Conservation (phyloP, 2,113 vertebrate genomes). For the Apus apus region DNA sequence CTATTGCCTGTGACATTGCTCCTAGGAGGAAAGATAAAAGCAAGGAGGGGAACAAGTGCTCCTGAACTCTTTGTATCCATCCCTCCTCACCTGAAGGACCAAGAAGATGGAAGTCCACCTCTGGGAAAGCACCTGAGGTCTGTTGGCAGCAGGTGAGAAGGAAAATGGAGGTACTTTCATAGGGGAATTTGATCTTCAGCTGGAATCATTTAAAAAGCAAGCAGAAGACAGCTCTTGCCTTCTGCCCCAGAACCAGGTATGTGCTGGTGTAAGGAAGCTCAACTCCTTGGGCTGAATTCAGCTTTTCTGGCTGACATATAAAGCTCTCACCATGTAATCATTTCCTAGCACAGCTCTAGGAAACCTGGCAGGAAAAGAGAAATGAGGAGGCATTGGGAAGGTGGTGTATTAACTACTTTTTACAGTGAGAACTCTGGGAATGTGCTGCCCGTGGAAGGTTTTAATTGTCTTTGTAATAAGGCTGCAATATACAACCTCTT, state of each 20-base stretch:
- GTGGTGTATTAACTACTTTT: neutral
- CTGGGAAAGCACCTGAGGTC: neutral
- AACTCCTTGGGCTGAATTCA: neutral
- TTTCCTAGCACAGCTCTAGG: neutral
- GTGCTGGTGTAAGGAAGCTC: neutral
- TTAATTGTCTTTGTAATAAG: slow-evolving; percentile 26
- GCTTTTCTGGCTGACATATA: neutral
- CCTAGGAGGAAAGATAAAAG: neutral
- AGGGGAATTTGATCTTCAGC: neutral
- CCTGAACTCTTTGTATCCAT: neutral
- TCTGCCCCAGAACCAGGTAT: neutral
- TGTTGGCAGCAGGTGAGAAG: neutral
- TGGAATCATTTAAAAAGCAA: neutral
- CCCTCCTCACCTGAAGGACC: neutral
- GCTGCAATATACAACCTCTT: slow-evolving; percentile 9
- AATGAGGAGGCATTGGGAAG: neutral
- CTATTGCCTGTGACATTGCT: neutral
- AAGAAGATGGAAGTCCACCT: neutral
- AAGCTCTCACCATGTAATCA: neutral
- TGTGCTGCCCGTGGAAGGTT: neutral
- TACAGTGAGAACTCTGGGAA: neutral
- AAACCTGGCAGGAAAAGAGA: slow-evolving; percentile 1
- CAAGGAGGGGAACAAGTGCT: neutral
- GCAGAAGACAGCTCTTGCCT: neutral
- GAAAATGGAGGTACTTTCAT: neutral